A percentile compares a stretch with the other conserved stretches of the same genome.
phyloP scores from a whole-genome alignment of 1,140 invertebrate genomes.

The Leptoteleia sp. region DNA sequence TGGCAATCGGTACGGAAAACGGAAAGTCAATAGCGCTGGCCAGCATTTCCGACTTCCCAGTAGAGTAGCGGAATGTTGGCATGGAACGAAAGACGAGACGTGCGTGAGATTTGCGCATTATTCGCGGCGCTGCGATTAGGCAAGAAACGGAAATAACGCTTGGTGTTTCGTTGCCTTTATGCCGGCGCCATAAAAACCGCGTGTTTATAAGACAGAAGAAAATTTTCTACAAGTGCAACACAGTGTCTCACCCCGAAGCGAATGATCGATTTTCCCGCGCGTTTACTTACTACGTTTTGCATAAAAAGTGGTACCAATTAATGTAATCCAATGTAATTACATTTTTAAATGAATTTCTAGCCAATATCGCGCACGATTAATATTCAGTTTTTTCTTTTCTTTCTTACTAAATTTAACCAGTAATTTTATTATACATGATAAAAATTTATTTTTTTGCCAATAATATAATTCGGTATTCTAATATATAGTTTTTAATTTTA shows the following conservation, averaged over 20 bases:
- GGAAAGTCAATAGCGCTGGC: conserved; percentile 24
- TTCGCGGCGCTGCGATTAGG: conserved; percentile 38
- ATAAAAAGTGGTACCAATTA: conserved; percentile 23
- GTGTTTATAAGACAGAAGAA: conserved; percentile 28
- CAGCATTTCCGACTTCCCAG: conserved; percentile 43
- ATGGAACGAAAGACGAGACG: conserved; percentile 55
- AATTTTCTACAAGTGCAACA: conserved; percentile 11
- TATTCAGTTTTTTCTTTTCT: too few species aligned
- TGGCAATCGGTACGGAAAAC: conserved; percentile 38
- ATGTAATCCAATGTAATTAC: conserved; percentile 30
- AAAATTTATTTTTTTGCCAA: too few species aligned
- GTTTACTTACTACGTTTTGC: neutral
- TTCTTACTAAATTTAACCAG: too few species aligned
- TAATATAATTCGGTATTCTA: too few species aligned
- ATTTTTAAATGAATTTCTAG: conserved; percentile 10
- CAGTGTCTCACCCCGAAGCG: conserved; percentile 4
- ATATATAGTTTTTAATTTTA: too few species aligned
- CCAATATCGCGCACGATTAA: neutral
- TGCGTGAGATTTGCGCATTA: conserved; percentile 49
- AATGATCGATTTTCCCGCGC: conserved; percentile 1
- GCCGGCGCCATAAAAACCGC: conserved; percentile 22
- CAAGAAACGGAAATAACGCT: conserved; percentile 33
- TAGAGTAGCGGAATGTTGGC: conserved; percentile 33
- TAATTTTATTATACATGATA: too few species aligned
- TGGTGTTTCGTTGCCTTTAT: conserved; percentile 33